Evolutionary conservation across 2,888 invertebrate genomes (phyloP).

Genomic region (Clivina fossor): DNA sequence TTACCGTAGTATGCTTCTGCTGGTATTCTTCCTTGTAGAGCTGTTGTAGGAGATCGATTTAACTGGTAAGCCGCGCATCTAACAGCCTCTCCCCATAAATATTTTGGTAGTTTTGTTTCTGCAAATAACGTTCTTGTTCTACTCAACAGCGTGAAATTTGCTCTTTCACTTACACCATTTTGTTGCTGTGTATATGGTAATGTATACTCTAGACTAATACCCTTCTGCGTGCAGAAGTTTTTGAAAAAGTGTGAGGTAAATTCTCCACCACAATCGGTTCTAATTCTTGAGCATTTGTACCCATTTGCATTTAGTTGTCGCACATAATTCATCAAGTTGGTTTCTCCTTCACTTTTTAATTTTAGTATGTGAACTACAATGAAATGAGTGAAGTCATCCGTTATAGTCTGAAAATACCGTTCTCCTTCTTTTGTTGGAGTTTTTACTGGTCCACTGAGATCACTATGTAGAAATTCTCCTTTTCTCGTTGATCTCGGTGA

Average conservation of each 20-base stretch:
- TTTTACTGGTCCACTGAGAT: slow-evolving; percentile 30
- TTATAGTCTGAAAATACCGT: slow-evolving; percentile 25
- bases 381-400: slow-evolving; percentile 35
- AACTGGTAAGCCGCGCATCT: slow-evolving; percentile 18
- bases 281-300: not conserved
- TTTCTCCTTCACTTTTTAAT: slow-evolving; percentile 30
- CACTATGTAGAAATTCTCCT: slow-evolving; percentile 30
- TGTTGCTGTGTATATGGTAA: slow-evolving; percentile 22
- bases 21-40: slow-evolving; percentile 14
- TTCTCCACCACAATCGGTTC: slow-evolving; percentile 5
- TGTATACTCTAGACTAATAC: slow-evolving; percentile 23
- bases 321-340: slow-evolving; percentile 31
- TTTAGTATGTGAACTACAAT: slow-evolving; percentile 21
- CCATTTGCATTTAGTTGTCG: slow-evolving; percentile 2
- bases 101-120: slow-evolving; percentile 12
- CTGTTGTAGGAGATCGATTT: slow-evolving; percentile 25
- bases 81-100: slow-evolving; percentile 26
- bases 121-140: slow-evolving; percentile 14
- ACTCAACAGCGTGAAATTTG: slow-evolving; percentile 14
- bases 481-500: slow-evolving; percentile 14
- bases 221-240: slow-evolving; percentile 12
- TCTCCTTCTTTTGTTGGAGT: slow-evolving; percentile 15
- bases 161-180: slow-evolving; percentile 24
- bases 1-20: slow-evolving; percentile 18
- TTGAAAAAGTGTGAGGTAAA: slow-evolving; percentile 4